These are phyloP conservation scores for Halcyon senegalensis DNA, from an alignment of 2,113 vertebrate genomes.

Conservation along the genomic window DNA sequence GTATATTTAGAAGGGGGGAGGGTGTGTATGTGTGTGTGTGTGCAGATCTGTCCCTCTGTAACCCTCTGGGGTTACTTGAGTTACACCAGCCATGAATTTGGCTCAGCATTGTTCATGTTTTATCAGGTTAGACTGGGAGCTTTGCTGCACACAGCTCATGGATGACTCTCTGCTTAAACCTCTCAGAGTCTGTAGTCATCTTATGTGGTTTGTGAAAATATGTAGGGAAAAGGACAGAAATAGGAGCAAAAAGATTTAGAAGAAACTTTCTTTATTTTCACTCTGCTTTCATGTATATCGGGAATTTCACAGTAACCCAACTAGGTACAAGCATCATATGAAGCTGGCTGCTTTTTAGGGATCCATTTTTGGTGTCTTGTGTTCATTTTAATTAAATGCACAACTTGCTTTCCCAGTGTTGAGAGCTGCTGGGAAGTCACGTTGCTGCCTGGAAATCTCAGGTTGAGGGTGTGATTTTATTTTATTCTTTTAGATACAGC, in stretches of 20 bases:
- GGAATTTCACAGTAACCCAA: background rate
- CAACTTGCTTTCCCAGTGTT: background rate
- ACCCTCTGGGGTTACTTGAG: background rate
- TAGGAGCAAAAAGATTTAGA: background rate
- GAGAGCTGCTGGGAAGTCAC: background rate
- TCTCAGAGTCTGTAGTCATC: background rate
- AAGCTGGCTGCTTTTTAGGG: background rate
- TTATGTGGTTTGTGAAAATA: background rate
- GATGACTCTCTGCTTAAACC: slow-evolving; percentile 15
- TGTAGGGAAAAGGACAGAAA: background rate
- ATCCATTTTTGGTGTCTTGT: background rate
- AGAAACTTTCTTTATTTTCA: background rate
- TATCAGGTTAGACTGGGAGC: background rate
- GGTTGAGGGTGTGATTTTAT: background rate
- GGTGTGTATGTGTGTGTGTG: background rate
- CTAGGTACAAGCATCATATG: background rate
- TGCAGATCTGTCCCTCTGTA: background rate
- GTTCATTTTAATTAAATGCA: background rate
- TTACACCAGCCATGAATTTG: background rate
- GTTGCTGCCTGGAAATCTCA: slow-evolving; percentile 2
- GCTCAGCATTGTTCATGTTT: background rate
- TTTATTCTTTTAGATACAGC: background rate
- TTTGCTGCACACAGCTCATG: background rate
- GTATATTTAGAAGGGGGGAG: background rate
- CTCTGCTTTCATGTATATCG: background rate